Evolutionary conservation across 2,797 vertebrate genomes (phyloP), one percentile per base, ranked within the genome.

Genomic region (Muraenolepis orangiensis): DNA sequence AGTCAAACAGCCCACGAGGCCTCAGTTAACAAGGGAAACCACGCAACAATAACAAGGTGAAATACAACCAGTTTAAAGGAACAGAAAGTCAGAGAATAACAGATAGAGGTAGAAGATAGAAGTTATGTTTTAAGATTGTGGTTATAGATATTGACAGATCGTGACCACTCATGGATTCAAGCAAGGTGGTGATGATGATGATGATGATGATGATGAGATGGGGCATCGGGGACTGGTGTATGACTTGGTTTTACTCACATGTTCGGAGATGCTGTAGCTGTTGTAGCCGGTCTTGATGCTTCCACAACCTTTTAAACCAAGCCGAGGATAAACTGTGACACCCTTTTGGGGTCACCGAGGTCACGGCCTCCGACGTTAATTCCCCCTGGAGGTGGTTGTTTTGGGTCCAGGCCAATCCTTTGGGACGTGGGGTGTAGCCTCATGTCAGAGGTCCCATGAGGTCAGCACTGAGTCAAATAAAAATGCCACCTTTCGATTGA

Each of bases 311-410:
- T 73, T 78, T 20, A 69, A 26, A 18, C 29, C 73, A 71, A 57
- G 34, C 73, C 73, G 74, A 36, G 69, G 40, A 29, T 80, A 51
- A 26, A 40, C 29, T 32, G 70, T 57, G 74, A 78, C 71, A 72
- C 36, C 77, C 67, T 80, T 72, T n/a, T 23, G 32, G 78, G 75
- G 78, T 85, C 81, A 82, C 38, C 36, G 8, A 34, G 81, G 81
- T 80, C 75, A 30, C 29, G 73, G 78, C 80, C 85, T 87, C 84
- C 84, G 18, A 82, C 85, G 82, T 68, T 57, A 57, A n/a, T n/a
- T 76, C 46, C 72, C 74, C 71, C 76, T 34, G 20, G 28, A 3
- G 40, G 36, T 71, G 30, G 77, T 70, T 81, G 72, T 87, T 90
- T 87, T 85, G n/a, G 31, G 74, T 81, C 61, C 51, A 57, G 51